phyloP scores from a whole-genome alignment of 1,140 invertebrate genomes.

The Thalassaphorura encarpata region DNA sequence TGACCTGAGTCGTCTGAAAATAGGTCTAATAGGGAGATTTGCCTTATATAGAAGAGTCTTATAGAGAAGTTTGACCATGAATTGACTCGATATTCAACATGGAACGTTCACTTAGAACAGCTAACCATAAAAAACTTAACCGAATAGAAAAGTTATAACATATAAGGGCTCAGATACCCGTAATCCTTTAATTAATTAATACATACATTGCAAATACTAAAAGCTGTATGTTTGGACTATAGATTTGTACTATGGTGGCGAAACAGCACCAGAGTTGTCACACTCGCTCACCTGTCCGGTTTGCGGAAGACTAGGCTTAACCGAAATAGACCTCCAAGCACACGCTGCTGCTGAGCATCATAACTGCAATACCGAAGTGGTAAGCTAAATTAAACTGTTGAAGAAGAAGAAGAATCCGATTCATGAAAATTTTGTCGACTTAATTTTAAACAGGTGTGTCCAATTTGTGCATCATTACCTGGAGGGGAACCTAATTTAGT shows the following conservation, averaged over 20 bases:
- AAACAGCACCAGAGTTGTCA: conserved; percentile 76
- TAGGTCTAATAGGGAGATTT: no score
- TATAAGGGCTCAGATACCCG: no score
- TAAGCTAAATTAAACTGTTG: no score
- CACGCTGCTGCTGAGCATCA: conserved; percentile 82
- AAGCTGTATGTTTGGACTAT: no score
- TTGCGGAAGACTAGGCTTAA: conserved; percentile 91
- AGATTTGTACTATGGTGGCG: conserved; percentile 93
- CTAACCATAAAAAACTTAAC: no score
- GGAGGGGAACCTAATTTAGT: conserved; percentile 95
- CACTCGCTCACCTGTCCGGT: conserved; percentile 95
- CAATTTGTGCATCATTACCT: conserved; percentile 87
- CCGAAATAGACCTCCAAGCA: conserved; percentile 79
- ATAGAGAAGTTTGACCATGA: no score
- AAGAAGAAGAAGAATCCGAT: not conserved
- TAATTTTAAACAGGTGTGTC: conserved; percentile 61
- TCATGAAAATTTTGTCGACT: not conserved
- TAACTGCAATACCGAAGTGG: conserved; percentile 76
- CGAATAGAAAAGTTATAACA: no score
- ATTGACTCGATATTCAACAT: no score
- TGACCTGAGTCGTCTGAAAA: no score
- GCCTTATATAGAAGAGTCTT: no score
- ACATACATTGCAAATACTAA: not conserved
- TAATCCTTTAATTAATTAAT: no score
- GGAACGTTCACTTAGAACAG: no score